Evolutionary conservation across 2,113 vertebrate species (phyloP), one percentile per base, ranked within the genome.

Genomic region (Coryphaenoides rupestris): DNA sequence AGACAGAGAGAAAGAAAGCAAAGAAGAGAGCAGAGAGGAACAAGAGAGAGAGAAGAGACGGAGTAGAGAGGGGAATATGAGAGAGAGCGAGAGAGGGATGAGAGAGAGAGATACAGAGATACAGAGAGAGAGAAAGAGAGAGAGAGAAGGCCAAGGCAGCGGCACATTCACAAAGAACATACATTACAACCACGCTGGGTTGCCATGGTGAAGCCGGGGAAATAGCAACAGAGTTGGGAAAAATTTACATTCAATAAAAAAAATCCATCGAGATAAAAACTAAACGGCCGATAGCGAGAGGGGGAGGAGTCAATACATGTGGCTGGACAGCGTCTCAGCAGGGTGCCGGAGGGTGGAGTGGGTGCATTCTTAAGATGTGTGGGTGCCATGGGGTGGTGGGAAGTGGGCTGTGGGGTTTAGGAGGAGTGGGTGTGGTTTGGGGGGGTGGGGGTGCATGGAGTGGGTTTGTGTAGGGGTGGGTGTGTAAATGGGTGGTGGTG

Each of bases 131-230:
- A 55, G 62, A 68, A 70, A 69, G 16, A 49, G 16, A 17, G 16
- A 49, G 16, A 23, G 19, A 62, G 23, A 70, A 79, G 65, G 70
- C 65, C n/a, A 47, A 50, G 72, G 73, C 60, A 80, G 81, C 73
- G 62, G n/a, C 77, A 63, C 77, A 23, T 69, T 72, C 74, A 85
- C 83, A 89, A 86, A 89, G 81, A n/a, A n/a, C n/a, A n/a, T n/a
- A 75, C 78, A 80, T 80, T 73, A 74, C 76, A 84, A 88, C 79
- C 81, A 86, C 72, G 87, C 82, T 83, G 81, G 84, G 84, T 87
- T 87, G 86, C 85, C 87, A 87, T 89, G 84, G 85, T 63, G 71
- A 87, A 86, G 72, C 24, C 57, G 63, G 68, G 75, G 80, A 73
- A 73, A 40, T 12, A 73, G 76, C 56, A 84, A 77, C 66, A 61